phyloP scores from a whole-genome alignment of 2,888 invertebrate genomes.

The Papilio elwesi region DNA sequence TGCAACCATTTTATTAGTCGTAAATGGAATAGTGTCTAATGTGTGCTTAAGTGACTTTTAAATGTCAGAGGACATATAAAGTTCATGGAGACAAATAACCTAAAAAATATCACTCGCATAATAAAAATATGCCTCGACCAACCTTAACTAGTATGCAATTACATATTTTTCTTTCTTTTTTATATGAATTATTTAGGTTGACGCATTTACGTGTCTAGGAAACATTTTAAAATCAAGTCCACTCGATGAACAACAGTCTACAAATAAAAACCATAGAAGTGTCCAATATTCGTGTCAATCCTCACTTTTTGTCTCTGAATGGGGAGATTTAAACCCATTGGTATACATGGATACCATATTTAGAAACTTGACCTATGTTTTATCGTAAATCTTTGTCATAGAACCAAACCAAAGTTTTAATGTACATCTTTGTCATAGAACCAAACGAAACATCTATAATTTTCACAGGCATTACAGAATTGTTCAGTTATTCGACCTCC shows the following conservation, averaged over 20 bases:
- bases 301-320: not conserved
- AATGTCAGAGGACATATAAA: not conserved
- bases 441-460: not conserved
- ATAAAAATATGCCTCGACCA: not conserved
- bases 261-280: not conserved
- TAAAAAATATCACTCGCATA: not conserved
- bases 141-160: too few relatives aligned
- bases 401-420: too few relatives aligned
- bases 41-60: not conserved
- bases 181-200: too few relatives aligned
- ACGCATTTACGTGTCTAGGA: not conserved
- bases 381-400: too few relatives aligned
- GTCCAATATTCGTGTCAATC: not conserved
- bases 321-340: too few relatives aligned
- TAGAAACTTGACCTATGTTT: not conserved
- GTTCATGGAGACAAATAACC: not conserved
- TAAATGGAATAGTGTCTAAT: not conserved
- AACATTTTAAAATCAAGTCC: not conserved
- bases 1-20: not conserved
- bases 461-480: slow-evolving; percentile 16
- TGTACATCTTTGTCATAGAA: not conserved
- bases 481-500: slow-evolving; percentile 35
- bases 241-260: not conserved
- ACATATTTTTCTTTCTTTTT: too few relatives aligned
- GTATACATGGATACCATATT: not conserved